A percentile compares a stretch with the other conserved stretches of the same genome.
These are phyloP conservation scores for Agrotis puta DNA, from an alignment of 2,888 invertebrate genomes.

Conservation along the genomic window DNA sequence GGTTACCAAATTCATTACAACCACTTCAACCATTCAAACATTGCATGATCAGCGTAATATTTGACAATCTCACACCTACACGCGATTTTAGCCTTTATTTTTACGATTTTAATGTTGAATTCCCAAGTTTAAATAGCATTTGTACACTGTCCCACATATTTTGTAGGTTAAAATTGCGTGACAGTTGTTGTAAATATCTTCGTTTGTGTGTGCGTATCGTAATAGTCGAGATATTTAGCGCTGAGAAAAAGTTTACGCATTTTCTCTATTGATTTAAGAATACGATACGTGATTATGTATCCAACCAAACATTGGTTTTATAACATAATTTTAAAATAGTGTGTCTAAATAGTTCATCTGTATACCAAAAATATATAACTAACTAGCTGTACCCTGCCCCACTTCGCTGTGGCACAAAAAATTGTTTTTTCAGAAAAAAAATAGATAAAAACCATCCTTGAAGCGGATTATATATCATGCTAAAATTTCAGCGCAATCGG, in stretches of 20 bases:
- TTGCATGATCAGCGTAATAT: conserved; percentile 64
- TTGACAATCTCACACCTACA: conserved; percentile 49
- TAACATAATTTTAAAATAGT: too few species aligned
- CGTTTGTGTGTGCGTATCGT: conserved; percentile 27
- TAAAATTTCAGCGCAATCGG: too few species aligned
- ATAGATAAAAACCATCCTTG: too few species aligned
- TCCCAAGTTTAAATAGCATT: conserved; percentile 36
- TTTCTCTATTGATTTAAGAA: background rate
- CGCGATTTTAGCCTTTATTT: conserved; percentile 46
- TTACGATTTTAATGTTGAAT: conserved; percentile 19
- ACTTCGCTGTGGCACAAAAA: too few species aligned
- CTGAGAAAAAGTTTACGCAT: conserved; percentile 21
- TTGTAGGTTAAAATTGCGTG: conserved; percentile 62
- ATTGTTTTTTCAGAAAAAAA: too few species aligned
- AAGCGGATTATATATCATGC: too few species aligned
- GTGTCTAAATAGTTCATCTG: too few species aligned
- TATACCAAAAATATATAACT: too few species aligned
- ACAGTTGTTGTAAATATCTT: conserved; percentile 62
- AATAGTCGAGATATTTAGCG: conserved; percentile 36
- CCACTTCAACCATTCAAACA: conserved; percentile 53
- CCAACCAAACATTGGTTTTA: too few species aligned
- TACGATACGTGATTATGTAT: background rate
- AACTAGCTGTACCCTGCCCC: too few species aligned
- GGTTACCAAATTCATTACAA: conserved; percentile 58
- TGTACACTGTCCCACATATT: conserved; percentile 61